phyloP scores from a whole-genome alignment of 2,113 vertebrate species.

The Picathartes gymnocephalus region DNA sequence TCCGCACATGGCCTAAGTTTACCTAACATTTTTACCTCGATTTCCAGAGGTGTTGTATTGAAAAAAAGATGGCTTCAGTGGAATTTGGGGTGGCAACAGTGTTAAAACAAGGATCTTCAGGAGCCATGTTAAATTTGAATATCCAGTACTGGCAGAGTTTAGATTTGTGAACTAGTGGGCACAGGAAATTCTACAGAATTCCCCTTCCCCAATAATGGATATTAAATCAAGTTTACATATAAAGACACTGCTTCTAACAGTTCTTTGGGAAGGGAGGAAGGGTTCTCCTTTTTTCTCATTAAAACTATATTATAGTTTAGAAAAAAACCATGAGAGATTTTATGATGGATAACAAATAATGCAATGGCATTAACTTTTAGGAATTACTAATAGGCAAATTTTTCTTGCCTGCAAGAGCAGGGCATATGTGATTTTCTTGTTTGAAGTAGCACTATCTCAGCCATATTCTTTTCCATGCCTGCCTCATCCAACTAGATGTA shows the following conservation, averaged over 20 bases:
- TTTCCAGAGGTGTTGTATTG: background rate
- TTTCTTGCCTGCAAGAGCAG: background rate
- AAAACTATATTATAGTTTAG: background rate
- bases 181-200: background rate
- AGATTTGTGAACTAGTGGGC: background rate
- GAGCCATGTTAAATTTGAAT: background rate
- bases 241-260: background rate
- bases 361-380: background rate
- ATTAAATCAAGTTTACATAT: background rate
- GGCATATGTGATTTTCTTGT: background rate
- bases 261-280: background rate
- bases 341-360: background rate
- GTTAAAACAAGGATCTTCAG: background rate
- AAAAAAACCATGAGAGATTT: background rate
- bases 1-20: background rate
- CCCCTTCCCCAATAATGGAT: background rate
- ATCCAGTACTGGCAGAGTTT: background rate
- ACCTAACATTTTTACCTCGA: background rate
- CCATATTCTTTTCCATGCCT: background rate
- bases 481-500: background rate
- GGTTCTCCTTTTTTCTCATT: background rate
- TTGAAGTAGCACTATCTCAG: background rate
- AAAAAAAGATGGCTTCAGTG: background rate
- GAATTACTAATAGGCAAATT: background rate
- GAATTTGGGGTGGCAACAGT: background rate